Evolutionary conservation across 2,113 vertebrate genomes (phyloP).

Genomic region (Noctilio leporinus): DNA sequence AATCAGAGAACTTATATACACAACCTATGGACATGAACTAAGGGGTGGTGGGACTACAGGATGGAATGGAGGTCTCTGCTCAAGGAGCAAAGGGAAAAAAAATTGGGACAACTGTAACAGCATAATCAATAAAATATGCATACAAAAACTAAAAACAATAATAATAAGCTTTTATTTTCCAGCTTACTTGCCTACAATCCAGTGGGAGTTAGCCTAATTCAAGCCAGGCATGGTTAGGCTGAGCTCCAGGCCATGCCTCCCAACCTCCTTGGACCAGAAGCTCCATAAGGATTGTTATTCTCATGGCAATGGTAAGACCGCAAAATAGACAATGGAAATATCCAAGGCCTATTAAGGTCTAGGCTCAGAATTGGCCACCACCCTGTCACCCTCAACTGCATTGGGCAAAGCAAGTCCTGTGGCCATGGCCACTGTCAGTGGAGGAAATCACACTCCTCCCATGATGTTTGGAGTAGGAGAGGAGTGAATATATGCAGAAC

Average conservation of each 20-base stretch:
- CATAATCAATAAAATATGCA: no score
- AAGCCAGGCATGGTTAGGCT: background rate
- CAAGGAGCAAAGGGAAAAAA: no score
- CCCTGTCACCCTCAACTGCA: background rate
- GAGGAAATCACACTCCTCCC: background rate
- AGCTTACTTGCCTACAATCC: background rate
- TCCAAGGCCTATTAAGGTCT: background rate
- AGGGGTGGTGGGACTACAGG: no score
- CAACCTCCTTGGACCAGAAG: background rate
- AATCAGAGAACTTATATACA: no score
- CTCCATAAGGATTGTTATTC: background rate
- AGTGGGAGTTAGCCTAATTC: background rate
- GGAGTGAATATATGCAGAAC: background rate
- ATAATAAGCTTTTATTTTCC: background rate
- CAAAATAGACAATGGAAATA: background rate
- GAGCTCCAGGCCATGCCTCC: background rate
- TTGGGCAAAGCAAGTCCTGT: background rate
- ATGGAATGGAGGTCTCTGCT: no score
- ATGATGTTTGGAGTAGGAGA: background rate
- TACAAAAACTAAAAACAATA: no score
- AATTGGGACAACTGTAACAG: no score
- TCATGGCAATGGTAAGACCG: background rate
- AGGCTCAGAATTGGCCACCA: background rate
- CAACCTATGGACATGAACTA: no score
- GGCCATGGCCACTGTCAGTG: background rate